Evolutionary conservation across 1,140 invertebrate species (phyloP), one percentile per base, ranked within the genome.

Genomic region (Drosophila orosa): DNA sequence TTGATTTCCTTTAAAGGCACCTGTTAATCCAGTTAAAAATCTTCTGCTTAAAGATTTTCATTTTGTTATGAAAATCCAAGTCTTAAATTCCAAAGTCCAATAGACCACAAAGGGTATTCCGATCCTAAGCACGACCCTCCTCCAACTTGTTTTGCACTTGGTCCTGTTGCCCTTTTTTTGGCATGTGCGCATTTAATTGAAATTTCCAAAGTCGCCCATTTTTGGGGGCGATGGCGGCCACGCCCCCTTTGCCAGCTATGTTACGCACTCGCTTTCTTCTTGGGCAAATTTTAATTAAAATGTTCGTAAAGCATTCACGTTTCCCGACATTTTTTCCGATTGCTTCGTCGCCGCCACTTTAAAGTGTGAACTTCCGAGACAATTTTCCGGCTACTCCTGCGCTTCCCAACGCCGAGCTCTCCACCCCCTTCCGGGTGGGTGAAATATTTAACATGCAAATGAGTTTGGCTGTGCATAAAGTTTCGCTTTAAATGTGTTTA

Each of bases 361-460:
- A 89, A 87, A 89, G 77, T 87, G 84, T 84, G 80, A 89, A 89
- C 48, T 76, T 74, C 74, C 81, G 80, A 85, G 78, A 85, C 74
- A 85, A 67, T 76, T 71, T 79, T 67, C 47, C 78, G 56, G 61
- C 63, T 61, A 44, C 61, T 58, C 65, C 56, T 45, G 52, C 33
- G 40, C 24, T 37, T 40, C 22, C 8, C 24, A 42, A 17, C 63
- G 45, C 35, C 56, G 12, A 19, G 35, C 17, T 37, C 47, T 9
- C 24, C 25, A 10, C 17, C 37, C n/a, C 44, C n/a, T 50, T 42
- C 55, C 44, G 37, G 44, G 42, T 50, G 84, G 78, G 67, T 87
- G 62, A 84, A 89, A 90, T 84, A 89, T 90, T 89, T 89, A 89
- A 89, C 84, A 89, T 89, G 84, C 84, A 89, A 89, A 89, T 89